These are phyloP conservation scores for Gymnoscopelus microlampas DNA, from an alignment of 2,797 vertebrate genomes.

Conservation along the genomic window DNA sequence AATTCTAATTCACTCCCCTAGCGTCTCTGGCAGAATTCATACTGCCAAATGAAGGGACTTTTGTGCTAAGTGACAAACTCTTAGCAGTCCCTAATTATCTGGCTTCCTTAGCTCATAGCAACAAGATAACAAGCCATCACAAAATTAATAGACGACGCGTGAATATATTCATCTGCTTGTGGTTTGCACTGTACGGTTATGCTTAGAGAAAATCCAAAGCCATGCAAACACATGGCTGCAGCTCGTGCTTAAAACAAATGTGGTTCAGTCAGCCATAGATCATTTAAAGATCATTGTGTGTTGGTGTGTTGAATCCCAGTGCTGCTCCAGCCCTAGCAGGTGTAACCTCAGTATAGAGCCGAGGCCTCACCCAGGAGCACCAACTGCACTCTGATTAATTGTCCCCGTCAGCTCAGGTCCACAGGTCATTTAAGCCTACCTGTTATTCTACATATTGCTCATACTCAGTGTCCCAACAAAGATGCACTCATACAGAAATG, in stretches of 20 bases:
- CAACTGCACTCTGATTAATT: constrained; percentile 74
- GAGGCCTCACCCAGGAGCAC: constrained; percentile 50
- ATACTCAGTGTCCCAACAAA: constrained; percentile 37
- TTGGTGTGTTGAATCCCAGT: constrained; percentile 37
- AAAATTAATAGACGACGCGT: background rate
- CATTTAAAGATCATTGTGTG: constrained; percentile 55
- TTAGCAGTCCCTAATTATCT: background rate
- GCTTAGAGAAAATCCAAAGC: background rate
- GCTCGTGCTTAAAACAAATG: constrained; percentile 45
- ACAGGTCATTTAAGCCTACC: constrained; percentile 64
- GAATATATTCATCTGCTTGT: constrained; percentile 2
- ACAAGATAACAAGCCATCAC: background rate
- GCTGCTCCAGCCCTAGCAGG: constrained; percentile 57
- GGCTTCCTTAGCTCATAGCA: background rate
- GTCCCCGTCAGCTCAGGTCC: constrained; percentile 46
- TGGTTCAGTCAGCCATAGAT: constrained; percentile 42
- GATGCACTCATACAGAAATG: constrained; percentile 32
- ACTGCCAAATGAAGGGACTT: background rate
- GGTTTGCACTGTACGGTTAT: no score
- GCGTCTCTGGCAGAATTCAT: background rate
- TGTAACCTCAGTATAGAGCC: constrained; percentile 64
- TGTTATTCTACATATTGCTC: constrained; percentile 68
- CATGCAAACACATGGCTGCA: constrained; percentile 12
- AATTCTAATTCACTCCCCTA: background rate
- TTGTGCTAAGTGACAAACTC: background rate